A percentile compares a stretch with the other conserved stretches of the same genome.
phyloP scores from a whole-genome alignment of 2,888 invertebrate species.

The Hypercompe scribonia region DNA sequence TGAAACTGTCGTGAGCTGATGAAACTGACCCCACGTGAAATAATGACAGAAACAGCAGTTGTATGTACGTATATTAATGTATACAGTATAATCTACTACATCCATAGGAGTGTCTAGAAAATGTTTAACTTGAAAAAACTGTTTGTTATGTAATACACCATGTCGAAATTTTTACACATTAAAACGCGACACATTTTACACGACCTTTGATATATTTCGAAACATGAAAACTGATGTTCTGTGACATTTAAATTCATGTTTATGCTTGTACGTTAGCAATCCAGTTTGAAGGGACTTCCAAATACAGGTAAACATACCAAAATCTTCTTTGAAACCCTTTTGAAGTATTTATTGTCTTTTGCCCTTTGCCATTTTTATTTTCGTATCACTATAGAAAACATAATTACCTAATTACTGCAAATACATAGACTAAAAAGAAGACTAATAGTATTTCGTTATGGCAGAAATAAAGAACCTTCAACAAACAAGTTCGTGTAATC shows the following conservation, averaged over 20 bases:
- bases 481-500: no score
- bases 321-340: not conserved
- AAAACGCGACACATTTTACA: slow-evolving; percentile 36
- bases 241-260: slow-evolving; percentile 36
- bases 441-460: not conserved
- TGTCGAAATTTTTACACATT: slow-evolving; percentile 5
- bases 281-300: no score
- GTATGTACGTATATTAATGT: not conserved
- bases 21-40: no score
- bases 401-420: no score
- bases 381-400: not conserved
- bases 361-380: not conserved
- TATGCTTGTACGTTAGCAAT: no score
- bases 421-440: not conserved
- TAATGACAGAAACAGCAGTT: not conserved
- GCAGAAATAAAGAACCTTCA: no score
- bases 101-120: not conserved
- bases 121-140: not conserved
- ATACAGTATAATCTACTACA: not conserved
- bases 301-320: not conserved
- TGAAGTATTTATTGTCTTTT: not conserved
- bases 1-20: no score
- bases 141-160: not conserved
- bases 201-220: slow-evolving; percentile 43
- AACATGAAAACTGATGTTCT: slow-evolving; percentile 32